phyloP scores from a whole-genome alignment of 2,113 vertebrate genomes.

The Cervus canadensis region DNA sequence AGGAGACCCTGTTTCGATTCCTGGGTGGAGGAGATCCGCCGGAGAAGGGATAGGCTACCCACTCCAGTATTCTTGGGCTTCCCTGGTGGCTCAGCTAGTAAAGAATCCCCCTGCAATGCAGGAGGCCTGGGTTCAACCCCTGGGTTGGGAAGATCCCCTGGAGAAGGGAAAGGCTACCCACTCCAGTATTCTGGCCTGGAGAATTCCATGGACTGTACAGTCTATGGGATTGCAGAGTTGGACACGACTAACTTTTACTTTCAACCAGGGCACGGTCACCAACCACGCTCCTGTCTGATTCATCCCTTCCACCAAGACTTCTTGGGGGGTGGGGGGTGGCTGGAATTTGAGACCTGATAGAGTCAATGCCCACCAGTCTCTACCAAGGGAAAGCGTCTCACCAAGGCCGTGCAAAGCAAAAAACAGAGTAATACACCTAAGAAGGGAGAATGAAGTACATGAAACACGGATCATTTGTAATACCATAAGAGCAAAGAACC shows the following conservation, averaged over 20 bases:
- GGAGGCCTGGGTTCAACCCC: neutral
- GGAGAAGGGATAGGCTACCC: neutral
- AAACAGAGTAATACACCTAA: neutral
- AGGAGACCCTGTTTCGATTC: neutral
- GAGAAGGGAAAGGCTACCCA: neutral
- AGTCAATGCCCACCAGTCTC: neutral
- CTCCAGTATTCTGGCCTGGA: neutral
- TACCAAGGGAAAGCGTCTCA: no score
- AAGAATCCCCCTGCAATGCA: neutral
- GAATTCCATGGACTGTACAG: neutral
- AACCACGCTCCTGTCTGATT: neutral
- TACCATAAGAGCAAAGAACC: neutral
- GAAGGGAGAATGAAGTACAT: neutral
- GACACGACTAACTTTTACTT: neutral
- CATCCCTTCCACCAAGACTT: neutral
- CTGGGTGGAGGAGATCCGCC: fast-evolving
- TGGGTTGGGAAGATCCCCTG: neutral
- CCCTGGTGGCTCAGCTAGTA: neutral
- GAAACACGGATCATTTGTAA: neutral
- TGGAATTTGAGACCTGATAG: neutral
- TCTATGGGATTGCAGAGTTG: neutral
- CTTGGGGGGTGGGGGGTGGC: neutral
- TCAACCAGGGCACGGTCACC: neutral
- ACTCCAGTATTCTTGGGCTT: neutral
- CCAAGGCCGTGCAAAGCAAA: neutral